phyloP scores from a whole-genome alignment of 2,888 invertebrate species.

The Drosophila mulleri region DNA sequence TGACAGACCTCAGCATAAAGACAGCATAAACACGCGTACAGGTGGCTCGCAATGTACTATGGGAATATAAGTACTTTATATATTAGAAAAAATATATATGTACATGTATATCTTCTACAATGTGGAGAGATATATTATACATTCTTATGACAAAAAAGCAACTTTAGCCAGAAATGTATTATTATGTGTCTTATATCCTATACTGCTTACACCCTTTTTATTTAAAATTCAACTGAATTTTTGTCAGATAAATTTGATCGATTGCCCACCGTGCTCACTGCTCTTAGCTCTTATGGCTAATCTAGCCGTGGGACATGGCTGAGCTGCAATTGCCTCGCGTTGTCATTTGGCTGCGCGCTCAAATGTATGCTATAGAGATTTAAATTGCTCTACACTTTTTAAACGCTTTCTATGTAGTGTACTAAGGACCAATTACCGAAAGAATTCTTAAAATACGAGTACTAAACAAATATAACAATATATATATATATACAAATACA shows the following conservation, averaged over 20 bases:
- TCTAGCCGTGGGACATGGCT: conserved; percentile 7
- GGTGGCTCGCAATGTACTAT: neutral
- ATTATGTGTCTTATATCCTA: neutral
- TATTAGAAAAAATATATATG: neutral
- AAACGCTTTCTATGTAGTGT: conserved; percentile 72
- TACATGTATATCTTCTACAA: no score
- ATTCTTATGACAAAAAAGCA: neutral
- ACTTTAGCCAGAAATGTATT: neutral
- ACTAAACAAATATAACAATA: conserved; percentile 20
- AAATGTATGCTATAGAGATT: conserved; percentile 56
- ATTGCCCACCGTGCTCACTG: neutral
- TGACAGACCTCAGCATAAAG: neutral
- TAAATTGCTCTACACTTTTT: conserved; percentile 59
- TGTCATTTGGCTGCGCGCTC: conserved; percentile 47
- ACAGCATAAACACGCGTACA: neutral
- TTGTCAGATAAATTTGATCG: neutral
- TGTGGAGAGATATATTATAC: neutral
- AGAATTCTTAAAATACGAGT: conserved; percentile 34
- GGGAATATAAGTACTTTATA: neutral
- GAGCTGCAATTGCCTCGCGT: conserved; percentile 41
- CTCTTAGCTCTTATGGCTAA: conserved; percentile 14
- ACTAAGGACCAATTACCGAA: conserved; percentile 74
- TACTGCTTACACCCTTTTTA: neutral
- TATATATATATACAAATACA: neutral
- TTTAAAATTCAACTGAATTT: neutral